A percentile compares a stretch with the other conserved stretches of the same genome.
Conservation (phyloP, 1,140 invertebrate species). For the Cydia amplana region DNA sequence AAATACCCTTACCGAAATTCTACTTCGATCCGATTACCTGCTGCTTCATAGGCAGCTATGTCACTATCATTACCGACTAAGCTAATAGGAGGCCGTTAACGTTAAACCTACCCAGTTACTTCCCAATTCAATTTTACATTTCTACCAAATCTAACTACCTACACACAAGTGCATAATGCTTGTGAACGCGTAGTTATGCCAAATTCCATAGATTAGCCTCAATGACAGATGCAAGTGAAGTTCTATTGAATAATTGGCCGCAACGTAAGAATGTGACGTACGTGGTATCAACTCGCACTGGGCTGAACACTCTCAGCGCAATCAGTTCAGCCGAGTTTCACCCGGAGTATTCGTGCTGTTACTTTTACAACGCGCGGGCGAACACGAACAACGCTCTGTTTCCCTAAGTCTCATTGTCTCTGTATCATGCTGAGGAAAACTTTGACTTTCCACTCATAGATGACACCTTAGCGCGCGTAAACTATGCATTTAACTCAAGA, state of each 20-base stretch:
- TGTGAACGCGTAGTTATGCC: neutral
- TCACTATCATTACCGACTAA: too few relatives aligned
- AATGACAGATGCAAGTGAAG: constrained; percentile 45
- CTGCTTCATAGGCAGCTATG: too few relatives aligned
- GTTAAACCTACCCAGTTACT: too few relatives aligned
- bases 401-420: constrained; percentile 74
- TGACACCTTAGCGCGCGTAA: constrained; percentile 22
- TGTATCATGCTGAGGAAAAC: constrained; percentile 60
- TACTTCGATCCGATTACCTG: too few relatives aligned
- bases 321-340: constrained; percentile 77
- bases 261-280: constrained; percentile 67
- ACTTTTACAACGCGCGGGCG: constrained; percentile 78
- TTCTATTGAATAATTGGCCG: constrained; percentile 55
- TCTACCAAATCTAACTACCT: neutral
- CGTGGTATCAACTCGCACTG: constrained; percentile 47
- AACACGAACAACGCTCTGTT: constrained; percentile 77
- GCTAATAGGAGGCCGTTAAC: too few relatives aligned
- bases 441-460: constrained; percentile 61
- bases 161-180: neutral
- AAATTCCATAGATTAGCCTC: constrained; percentile 17
- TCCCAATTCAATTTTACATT: too few relatives aligned
- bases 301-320: constrained; percentile 49
- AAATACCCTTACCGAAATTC: too few relatives aligned
- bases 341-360: constrained; percentile 76
- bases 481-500: constrained; percentile 17